Evolutionary conservation across 2,797 vertebrate genomes (phyloP).

Genomic region (Pangasius krempfi): DNA sequence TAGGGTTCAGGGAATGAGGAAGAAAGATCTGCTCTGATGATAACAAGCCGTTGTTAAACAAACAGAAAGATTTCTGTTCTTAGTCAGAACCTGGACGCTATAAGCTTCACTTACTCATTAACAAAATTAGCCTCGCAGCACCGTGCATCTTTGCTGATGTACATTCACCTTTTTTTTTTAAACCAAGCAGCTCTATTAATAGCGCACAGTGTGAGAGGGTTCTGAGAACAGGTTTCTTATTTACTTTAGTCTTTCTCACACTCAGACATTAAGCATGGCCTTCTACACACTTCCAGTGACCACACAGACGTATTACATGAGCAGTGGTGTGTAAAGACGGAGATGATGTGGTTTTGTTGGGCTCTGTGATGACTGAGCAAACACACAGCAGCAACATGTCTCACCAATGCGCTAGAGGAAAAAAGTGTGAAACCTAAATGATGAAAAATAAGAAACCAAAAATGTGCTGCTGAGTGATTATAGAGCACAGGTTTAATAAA

Average conservation of each 20-base stretch:
- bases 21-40: background rate
- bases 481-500: background rate
- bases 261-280: background rate
- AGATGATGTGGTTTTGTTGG: background rate
- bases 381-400: background rate
- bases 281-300: background rate
- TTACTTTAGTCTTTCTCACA: background rate
- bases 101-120: background rate
- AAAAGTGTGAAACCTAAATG: background rate
- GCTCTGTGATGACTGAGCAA: background rate
- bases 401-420: background rate
- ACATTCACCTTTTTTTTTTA: no score
- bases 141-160: background rate
- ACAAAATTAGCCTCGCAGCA: background rate
- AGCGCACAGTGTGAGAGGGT: background rate
- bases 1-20: background rate
- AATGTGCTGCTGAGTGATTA: background rate
- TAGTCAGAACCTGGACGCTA: background rate
- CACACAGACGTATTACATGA: background rate
- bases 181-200: background rate
- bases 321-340: background rate
- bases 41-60: background rate
- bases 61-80: background rate
- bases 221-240: background rate
- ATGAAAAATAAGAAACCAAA: no score